Conservation (phyloP, 2,888 invertebrate species). For the Acanthosepion esculentum region DNA sequence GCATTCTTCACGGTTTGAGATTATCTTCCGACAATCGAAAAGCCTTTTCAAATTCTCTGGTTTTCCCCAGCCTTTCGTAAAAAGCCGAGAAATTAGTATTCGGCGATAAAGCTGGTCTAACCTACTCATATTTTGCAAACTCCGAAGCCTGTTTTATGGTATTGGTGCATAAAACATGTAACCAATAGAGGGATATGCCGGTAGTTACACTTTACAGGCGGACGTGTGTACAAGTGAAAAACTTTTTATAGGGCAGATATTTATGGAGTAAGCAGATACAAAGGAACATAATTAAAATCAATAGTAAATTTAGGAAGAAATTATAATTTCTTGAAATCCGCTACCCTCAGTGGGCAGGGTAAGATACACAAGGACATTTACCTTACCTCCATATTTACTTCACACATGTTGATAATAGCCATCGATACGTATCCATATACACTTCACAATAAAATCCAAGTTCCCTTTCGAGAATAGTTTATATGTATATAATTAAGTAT, state of each 20-base stretch:
- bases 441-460: background rate
- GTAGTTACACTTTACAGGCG: background rate
- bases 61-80: constrained; percentile 97
- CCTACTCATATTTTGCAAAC: constrained; percentile 69
- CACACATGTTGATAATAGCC: background rate
- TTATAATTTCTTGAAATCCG: background rate
- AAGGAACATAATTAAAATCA: background rate
- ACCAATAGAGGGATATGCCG: background rate
- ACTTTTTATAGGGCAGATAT: background rate
- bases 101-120: constrained; percentile 82
- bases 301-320: background rate
- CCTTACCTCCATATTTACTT: background rate
- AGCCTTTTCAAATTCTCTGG: constrained; percentile 91
- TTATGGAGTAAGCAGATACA: background rate
- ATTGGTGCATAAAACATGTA: too few relatives aligned
- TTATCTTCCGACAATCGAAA: constrained; percentile 90
- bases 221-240: background rate
- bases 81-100: constrained; percentile 90
- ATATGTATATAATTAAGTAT: background rate
- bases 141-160: background rate
- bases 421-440: background rate
- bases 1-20: constrained; percentile 88
- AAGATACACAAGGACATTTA: constrained; percentile 8
- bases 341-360: background rate
- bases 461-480: background rate